phyloP scores from a whole-genome alignment of 2,797 vertebrate genomes.

The Platalea minor region DNA sequence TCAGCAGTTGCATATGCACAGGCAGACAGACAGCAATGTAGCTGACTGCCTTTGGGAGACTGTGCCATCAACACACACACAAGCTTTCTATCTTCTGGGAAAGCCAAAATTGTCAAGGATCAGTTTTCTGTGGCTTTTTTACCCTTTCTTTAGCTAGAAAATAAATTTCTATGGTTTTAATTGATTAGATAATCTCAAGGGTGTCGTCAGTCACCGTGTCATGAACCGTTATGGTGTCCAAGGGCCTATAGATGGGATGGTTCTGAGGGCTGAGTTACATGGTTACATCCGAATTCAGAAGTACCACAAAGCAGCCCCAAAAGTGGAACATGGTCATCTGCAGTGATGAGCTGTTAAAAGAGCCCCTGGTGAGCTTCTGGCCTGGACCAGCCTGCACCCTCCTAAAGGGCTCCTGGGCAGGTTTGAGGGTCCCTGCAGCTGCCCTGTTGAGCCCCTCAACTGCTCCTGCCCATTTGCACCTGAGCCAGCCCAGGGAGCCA shows the following conservation, averaged over 20 bases:
- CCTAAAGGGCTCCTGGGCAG: neutral
- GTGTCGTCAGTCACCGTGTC: neutral
- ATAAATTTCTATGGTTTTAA: neutral
- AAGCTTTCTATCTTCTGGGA: neutral
- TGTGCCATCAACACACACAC: rapidly evolving
- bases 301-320: neutral
- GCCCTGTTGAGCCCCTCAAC: rapidly evolving
- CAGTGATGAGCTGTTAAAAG: neutral
- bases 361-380: rapidly evolving
- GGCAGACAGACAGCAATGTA: neutral
- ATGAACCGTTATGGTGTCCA: too few species aligned
- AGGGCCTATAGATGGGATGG: too few species aligned
- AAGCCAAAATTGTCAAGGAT: neutral
- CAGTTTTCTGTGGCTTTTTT: neutral
- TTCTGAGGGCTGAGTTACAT: neutral
- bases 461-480: neutral
- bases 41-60: neutral
- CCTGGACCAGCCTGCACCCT: neutral
- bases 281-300: neutral
- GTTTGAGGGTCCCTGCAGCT: neutral
- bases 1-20: neutral
- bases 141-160: neutral
- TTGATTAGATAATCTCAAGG: neutral
- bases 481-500: neutral
- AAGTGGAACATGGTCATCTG: neutral